Evolutionary conservation across 2,113 vertebrate species (phyloP).

Genomic region (Eleginops maclovinus): DNA sequence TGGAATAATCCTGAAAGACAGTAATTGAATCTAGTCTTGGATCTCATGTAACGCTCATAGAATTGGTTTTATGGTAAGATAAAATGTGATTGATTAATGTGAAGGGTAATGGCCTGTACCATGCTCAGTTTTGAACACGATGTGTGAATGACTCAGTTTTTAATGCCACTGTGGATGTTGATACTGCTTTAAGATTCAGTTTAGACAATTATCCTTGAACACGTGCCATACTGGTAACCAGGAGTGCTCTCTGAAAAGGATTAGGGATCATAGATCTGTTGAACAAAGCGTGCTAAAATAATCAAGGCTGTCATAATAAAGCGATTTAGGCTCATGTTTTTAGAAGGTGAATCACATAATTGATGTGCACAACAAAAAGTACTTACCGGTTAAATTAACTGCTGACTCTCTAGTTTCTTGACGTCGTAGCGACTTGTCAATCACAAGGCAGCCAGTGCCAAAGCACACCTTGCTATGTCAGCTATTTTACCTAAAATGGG

Average conservation of each 20-base stretch:
- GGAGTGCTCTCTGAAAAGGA: neutral
- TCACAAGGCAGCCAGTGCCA: too few species aligned
- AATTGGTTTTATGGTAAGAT: neutral
- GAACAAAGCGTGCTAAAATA: constrained; percentile 2
- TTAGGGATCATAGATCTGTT: neutral
- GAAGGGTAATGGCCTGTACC: neutral
- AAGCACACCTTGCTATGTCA: too few species aligned
- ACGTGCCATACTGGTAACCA: neutral
- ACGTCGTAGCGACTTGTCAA: too few species aligned
- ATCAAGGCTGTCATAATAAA: neutral
- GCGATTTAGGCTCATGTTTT: neutral
- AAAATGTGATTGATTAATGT: neutral
- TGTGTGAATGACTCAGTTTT: neutral
- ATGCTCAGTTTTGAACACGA: neutral
- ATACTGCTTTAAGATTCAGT: constrained; percentile 1
- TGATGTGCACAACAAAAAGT: too few species aligned
- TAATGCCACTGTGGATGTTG: neutral
- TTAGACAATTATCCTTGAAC: neutral
- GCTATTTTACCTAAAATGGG: too few species aligned
- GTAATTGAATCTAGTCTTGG: neutral
- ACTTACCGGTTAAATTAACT: too few species aligned
- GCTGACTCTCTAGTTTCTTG: too few species aligned
- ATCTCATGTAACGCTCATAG: neutral
- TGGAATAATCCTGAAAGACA: neutral
- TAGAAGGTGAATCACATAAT: too few species aligned